A percentile compares a stretch with the other conserved stretches of the same genome.
These are phyloP conservation scores for Amphiduros pacificus DNA, from an alignment of 2,888 invertebrate genomes.

Conservation along the genomic window DNA sequence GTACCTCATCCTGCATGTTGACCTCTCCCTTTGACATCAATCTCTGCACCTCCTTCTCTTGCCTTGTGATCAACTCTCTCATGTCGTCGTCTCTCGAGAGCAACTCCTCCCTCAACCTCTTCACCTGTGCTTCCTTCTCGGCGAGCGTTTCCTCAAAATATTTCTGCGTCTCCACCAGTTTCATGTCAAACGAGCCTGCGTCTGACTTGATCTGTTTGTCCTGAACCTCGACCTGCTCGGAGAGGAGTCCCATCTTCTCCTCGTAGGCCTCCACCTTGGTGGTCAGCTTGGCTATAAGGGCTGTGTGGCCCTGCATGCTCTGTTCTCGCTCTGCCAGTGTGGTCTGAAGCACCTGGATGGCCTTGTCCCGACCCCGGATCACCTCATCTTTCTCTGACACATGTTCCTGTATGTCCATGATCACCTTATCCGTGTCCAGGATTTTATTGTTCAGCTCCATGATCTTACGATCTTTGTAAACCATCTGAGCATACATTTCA, in stretches of 20 bases:
- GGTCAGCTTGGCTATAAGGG: conserved; percentile 46
- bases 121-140: not conserved
- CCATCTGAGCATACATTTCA: conserved; percentile 62
- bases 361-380: conserved; percentile 78
- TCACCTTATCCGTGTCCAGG: conserved; percentile 74
- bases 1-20: conserved; percentile 40
- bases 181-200: conserved; percentile 40
- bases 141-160: conserved; percentile 46
- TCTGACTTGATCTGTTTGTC: conserved; percentile 44
- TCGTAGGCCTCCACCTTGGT: conserved; percentile 45
- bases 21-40: conserved; percentile 47
- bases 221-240: conserved; percentile 41
- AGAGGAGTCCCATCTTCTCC: conserved; percentile 38
- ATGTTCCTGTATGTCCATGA: conserved; percentile 80
- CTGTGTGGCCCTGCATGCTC: conserved; percentile 39
- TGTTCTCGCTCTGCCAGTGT: conserved; percentile 47
- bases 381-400: conserved; percentile 82
- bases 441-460: conserved; percentile 71
- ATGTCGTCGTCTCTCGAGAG: conserved; percentile 46
- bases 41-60: conserved; percentile 47
- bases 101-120: conserved; percentile 29
- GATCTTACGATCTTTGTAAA: conserved; percentile 69
- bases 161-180: conserved; percentile 45
- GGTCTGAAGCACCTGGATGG: conserved; percentile 61
- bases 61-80: conserved; percentile 41